Base-by-base conservation (phyloP, 2,888 invertebrate species). In the Limnephilus rhombicus region DNA sequence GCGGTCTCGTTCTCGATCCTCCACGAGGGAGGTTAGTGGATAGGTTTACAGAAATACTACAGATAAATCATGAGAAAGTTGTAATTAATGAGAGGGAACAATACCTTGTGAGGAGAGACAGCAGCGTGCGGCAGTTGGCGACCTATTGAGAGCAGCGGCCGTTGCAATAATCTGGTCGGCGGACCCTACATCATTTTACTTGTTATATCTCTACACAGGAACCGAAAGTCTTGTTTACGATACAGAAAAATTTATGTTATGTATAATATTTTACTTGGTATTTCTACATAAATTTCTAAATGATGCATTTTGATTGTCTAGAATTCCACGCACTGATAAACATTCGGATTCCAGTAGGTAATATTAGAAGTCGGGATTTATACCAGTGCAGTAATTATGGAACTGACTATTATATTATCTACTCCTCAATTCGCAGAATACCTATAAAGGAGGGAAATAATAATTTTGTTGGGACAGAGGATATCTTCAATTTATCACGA, bases 1-100 rank as follows among this genome's bases (percentile, higher is more conserved):
- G 89, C 85, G 91, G 93, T 93, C 92, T 24, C 85, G 86, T 49
- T 90, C 91, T 34, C 53, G 68, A 68, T 93, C 92, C 45, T 90
- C 88, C n/a, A 80, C 45, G 18, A 92, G 85, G 80, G 92, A 92
- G 53, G 29, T 87, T 68, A 93, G 92, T 34, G 88, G 92, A 18
- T 92, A 81, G 85, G 11, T 24, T 90, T 90, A 41, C 4, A 24
- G 15, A 45, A 24, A 12, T 81, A 88, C 37, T 80, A 90, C 82
- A 82, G 18, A 90, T 82, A 81, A 82, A n/a, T 68, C 24, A 9
- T n/a, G 24, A 68, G 68, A n/a, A 24, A 68, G 24, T 15, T 29
- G 53, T 87, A 87, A 87, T 88, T 53, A 87, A 49, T 88, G 41
- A 37, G 11, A 90, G 12, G 24, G 18, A 87, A 81, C 53, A 89